Conservation (phyloP, 1,140 invertebrate genomes). For the Neodiprion pinetum region DNA sequence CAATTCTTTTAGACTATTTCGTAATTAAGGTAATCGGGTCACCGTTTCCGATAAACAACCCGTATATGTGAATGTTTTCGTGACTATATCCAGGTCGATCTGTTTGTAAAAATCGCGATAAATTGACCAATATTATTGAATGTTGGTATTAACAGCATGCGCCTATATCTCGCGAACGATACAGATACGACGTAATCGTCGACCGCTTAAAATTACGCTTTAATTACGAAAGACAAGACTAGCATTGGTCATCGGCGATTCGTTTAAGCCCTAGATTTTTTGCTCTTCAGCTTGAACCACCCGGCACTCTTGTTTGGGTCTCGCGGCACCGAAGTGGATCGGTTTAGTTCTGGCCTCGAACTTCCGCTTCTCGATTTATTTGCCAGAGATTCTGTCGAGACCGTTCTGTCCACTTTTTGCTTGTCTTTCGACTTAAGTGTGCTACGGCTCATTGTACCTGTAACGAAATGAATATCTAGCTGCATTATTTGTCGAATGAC, state of each 20-base stretch:
- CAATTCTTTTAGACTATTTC: neutral
- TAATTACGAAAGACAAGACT: constrained; percentile 60
- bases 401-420: constrained; percentile 61
- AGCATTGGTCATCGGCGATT: constrained; percentile 61
- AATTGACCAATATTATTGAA: constrained; percentile 13
- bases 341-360: constrained; percentile 55
- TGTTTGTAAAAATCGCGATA: neutral
- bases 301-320: constrained; percentile 73
- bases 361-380: constrained; percentile 56
- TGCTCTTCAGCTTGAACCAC: constrained; percentile 74
- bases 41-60: neutral
- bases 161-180: constrained; percentile 1
- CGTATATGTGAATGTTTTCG: neutral
- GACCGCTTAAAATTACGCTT: constrained; percentile 38
- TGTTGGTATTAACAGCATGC: neutral
- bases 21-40: constrained; percentile 4
- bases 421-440: constrained; percentile 61
- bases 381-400: constrained; percentile 69
- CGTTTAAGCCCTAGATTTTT: constrained; percentile 62
- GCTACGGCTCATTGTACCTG: constrained; percentile 61
- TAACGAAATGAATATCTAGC: constrained; percentile 12
- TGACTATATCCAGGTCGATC: no score
- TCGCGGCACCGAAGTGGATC: constrained; percentile 74
- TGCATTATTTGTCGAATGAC: neutral
- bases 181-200: constrained; percentile 9